Percentiles rank a stretch among this genome's conserved stretches.
phyloP scores from a whole-genome alignment of 2,888 invertebrate genomes.

The Drosophila anomalata region DNA sequence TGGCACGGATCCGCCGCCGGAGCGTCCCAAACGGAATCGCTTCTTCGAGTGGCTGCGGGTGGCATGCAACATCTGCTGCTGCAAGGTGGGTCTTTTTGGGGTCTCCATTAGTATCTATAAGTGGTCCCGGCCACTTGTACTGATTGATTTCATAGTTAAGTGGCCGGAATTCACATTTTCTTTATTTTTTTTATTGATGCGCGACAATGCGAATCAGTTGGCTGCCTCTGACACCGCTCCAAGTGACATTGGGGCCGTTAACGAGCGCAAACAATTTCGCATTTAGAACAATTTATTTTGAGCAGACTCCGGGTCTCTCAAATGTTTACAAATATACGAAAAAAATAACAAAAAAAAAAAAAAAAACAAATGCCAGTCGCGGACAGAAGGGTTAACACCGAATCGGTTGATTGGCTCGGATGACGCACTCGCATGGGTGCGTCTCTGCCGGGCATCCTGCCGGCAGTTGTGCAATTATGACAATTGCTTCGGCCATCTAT shows the following conservation, averaged over 20 bases:
- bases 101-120: no score
- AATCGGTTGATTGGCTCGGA: slow-evolving; percentile 1
- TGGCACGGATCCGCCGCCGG: slow-evolving; percentile 44
- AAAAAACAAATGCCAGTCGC: slow-evolving; percentile 6
- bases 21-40: slow-evolving; percentile 74
- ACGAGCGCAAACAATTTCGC: slow-evolving; percentile 53
- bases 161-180: background rate
- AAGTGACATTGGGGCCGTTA: slow-evolving; percentile 27
- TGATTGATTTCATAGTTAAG: background rate
- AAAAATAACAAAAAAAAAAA: slow-evolving; percentile 7
- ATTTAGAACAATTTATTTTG: slow-evolving; percentile 46
- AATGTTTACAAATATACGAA: slow-evolving; percentile 44
- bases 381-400: slow-evolving; percentile 31
- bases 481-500: slow-evolving; percentile 14
- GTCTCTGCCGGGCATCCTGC: slow-evolving; percentile 23
- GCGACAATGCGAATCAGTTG: slow-evolving; percentile 48
- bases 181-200: slow-evolving; percentile 37
- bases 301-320: slow-evolving; percentile 21
- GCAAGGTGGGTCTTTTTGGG: slow-evolving; percentile 65
- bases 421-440: slow-evolving; percentile 35
- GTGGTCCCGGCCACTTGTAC: background rate
- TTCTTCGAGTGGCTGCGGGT: slow-evolving; percentile 72
- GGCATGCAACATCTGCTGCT: slow-evolving; percentile 59
- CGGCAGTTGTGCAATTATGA: slow-evolving; percentile 11
- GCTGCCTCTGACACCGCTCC: slow-evolving; percentile 3